Evolutionary conservation across 1,140 invertebrate species (phyloP).

Genomic region (Coenobita brevimanus): DNA sequence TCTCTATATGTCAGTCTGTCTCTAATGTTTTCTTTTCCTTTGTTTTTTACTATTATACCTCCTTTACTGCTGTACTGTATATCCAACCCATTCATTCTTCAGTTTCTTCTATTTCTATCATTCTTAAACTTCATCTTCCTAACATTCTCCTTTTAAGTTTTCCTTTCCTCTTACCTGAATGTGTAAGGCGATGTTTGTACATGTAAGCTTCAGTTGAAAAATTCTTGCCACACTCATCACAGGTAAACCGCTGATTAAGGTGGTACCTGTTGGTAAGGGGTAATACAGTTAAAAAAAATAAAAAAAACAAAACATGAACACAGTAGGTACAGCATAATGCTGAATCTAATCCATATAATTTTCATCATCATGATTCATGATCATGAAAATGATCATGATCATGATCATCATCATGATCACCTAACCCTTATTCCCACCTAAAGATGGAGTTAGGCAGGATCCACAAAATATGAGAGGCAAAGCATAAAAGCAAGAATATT

Average conservation of each 20-base stretch:
- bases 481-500: no score
- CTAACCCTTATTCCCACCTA: background rate
- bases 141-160: background rate
- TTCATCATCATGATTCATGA: no score
- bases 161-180: conserved; percentile 32
- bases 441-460: background rate
- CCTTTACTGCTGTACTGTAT: no score
- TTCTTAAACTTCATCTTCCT: background rate
- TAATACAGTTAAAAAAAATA: background rate
- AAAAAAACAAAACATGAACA: background rate
- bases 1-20: no score
- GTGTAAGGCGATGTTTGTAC: conserved; percentile 42
- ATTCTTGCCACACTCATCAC: conserved; percentile 48
- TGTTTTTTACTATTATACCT: no score
- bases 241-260: conserved; percentile 44
- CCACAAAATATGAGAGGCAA: background rate
- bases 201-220: conserved; percentile 57
- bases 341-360: no score
- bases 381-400: no score
- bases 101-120: no score
- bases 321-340: no score
- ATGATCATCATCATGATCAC: no score
- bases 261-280: conserved; percentile 27
- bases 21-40: no score
- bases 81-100: no score